A percentile compares a stretch with the other conserved stretches of the same genome.
phyloP scores from a whole-genome alignment of 2,888 invertebrate genomes.

The Hydraecia micacea region DNA sequence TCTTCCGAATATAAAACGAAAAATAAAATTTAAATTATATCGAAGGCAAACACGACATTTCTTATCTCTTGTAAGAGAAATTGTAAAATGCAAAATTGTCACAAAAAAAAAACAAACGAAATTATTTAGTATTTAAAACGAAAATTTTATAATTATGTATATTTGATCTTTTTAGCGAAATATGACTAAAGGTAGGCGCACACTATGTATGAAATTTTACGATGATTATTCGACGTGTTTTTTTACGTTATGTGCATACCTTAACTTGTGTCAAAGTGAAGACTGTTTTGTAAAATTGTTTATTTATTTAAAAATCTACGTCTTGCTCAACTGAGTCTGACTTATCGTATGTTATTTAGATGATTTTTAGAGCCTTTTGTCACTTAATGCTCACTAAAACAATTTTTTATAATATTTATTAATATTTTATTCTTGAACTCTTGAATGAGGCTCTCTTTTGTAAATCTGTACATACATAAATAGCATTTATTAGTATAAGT shows the following conservation, averaged over 20 bases:
- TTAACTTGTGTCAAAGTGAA: constrained; percentile 39
- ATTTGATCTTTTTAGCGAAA: constrained; percentile 39
- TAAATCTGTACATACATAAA: constrained; percentile 68
- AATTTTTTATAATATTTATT: constrained; percentile 42
- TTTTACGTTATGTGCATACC: constrained; percentile 9
- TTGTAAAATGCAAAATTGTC: constrained; percentile 22
- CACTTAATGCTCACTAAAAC: constrained; percentile 46
- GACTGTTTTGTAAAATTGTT: constrained; percentile 52
- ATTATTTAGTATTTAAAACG: constrained; percentile 59
- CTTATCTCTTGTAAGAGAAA: constrained; percentile 19
- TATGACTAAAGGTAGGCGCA: constrained; percentile 29
- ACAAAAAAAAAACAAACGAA: constrained; percentile 31
- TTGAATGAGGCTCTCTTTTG: constrained; percentile 61
- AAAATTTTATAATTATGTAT: constrained; percentile 44
- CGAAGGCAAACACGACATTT: background rate
- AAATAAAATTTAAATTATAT: background rate
- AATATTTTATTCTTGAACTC: constrained; percentile 23
- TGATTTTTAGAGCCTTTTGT: constrained; percentile 43
- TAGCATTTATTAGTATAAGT: constrained; percentile 72
- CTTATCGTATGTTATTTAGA: constrained; percentile 46
- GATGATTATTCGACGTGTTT: background rate
- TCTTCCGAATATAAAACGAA: constrained; percentile 1
- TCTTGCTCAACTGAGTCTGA: constrained; percentile 63
- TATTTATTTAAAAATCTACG: constrained; percentile 36
- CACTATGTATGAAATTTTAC: constrained; percentile 22